Evolutionary conservation across 2,797 vertebrate species (phyloP).

Genomic region (Bovichtus variegatus): DNA sequence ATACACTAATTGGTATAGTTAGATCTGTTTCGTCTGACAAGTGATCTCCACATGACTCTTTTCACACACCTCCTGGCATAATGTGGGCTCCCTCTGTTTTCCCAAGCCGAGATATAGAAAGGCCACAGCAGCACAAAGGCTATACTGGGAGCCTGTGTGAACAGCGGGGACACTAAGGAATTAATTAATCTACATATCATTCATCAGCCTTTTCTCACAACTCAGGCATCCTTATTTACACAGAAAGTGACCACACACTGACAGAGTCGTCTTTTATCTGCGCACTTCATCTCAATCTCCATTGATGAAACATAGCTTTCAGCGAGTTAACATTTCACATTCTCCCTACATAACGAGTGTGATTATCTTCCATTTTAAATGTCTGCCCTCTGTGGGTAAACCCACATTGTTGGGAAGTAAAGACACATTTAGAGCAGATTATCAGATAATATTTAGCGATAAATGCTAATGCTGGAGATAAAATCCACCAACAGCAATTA

Average conservation of each 20-base stretch:
- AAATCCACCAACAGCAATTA: constrained; percentile 15
- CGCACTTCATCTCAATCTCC: constrained; percentile 33
- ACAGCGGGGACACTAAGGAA: constrained; percentile 53
- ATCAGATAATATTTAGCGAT: constrained; percentile 13
- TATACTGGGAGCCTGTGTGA: constrained; percentile 52
- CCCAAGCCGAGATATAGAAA: constrained; percentile 43
- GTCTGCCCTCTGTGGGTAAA: neutral
- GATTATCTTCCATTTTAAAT: constrained; percentile 17
- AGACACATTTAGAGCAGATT: constrained; percentile 25
- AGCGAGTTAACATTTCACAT: constrained; percentile 17
- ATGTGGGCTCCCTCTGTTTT: constrained; percentile 48
- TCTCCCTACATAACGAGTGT: constrained; percentile 15
- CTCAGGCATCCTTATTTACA: constrained; percentile 52
- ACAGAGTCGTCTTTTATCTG: constrained; percentile 6
- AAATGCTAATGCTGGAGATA: constrained; percentile 8
- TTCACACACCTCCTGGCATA: constrained; percentile 55
- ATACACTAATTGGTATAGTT: constrained; percentile 34
- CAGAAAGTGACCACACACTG: constrained; percentile 47
- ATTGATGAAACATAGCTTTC: constrained; percentile 12
- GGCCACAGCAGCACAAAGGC: constrained; percentile 59
- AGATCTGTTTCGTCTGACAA: constrained; percentile 31
- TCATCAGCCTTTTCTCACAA: constrained; percentile 63
- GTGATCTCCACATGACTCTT: constrained; percentile 37
- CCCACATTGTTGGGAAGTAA: neutral
- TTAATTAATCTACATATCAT: constrained; percentile 66